Percentiles rank a stretch among this genome's conserved stretches.
Evolutionary conservation across 2,888 invertebrate genomes (phyloP).

Genomic region (Cheilosia vulpina): DNA sequence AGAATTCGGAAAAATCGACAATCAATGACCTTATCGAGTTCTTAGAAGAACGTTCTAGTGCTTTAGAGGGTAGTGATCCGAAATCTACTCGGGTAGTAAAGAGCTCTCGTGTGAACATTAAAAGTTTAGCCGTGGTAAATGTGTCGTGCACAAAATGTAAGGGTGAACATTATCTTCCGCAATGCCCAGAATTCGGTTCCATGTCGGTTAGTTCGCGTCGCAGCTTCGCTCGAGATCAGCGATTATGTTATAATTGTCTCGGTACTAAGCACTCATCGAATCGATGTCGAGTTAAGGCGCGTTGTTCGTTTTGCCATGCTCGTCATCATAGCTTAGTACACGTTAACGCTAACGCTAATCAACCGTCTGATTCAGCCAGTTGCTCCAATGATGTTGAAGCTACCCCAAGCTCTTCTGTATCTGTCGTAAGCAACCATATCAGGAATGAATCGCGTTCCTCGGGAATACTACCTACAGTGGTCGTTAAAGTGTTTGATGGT

Average conservation of each 20-base stretch:
- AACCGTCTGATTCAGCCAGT: no score
- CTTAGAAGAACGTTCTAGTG: constrained; percentile 24
- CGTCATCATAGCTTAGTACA: no score
- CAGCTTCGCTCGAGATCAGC: constrained; percentile 14
- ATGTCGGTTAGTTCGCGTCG: constrained; percentile 10
- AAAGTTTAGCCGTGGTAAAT: constrained; percentile 2
- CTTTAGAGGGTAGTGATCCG: constrained; percentile 27
- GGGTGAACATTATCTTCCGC: constrained; percentile 17
- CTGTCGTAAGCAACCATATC: neutral
- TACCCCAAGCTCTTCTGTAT: no score
- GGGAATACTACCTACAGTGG: neutral
- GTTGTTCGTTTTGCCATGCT: no score
- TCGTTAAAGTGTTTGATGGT: neutral
- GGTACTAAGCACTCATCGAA: constrained; percentile 30
- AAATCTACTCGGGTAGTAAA: constrained; percentile 1
- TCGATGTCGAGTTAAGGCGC: constrained; percentile 5
- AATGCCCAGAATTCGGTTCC: constrained; percentile 16
- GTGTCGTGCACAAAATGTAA: constrained; percentile 7
- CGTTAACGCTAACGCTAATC: no score
- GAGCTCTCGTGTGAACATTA: neutral
- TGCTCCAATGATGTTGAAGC: no score
- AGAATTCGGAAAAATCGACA: neutral
- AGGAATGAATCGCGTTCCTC: neutral
- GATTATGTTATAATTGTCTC: no score
- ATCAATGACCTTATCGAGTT: neutral